Conservation (phyloP, 2,797 vertebrate genomes). For the Crocidura indochinensis region DNA sequence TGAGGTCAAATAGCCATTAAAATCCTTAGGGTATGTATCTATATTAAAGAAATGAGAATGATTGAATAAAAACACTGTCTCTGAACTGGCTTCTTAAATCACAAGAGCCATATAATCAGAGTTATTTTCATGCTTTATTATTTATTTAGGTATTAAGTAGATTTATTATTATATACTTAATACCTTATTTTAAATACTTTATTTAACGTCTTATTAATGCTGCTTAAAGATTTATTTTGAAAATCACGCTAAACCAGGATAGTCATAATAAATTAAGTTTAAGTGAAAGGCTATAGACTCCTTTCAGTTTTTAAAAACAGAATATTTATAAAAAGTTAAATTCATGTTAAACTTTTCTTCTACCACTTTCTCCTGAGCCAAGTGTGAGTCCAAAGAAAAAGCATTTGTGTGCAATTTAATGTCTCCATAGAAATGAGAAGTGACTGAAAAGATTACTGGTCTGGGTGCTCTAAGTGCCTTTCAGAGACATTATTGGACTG, state of each 20-base stretch:
- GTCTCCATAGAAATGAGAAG: conserved; percentile 6
- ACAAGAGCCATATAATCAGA: conserved; percentile 4
- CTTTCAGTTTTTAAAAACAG: neutral
- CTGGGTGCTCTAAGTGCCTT: neutral
- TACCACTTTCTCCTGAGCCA: neutral
- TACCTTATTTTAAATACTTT: no score
- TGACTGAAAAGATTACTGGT: neutral
- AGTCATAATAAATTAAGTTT: conserved; percentile 41
- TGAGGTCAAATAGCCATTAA: conserved; percentile 16
- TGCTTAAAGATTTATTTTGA: conserved; percentile 55
- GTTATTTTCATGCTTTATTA: neutral
- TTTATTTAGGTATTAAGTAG: no score
- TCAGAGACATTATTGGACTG: neutral
- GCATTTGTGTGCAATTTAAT: neutral
- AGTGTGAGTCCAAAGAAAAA: neutral
- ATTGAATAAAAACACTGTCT: conserved; percentile 32
- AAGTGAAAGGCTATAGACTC: neutral
- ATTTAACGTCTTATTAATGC: neutral
- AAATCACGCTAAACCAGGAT: conserved; percentile 35
- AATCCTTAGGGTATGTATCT: neutral
- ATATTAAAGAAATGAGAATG: conserved; percentile 31
- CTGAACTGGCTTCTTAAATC: conserved; percentile 52
- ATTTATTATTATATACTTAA: no score
- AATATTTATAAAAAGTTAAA: conserved; percentile 30
- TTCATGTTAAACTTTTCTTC: conserved; percentile 26